These are phyloP conservation scores for Brachionus calyciflorus DNA, from an alignment of 1,140 invertebrate species.

Conservation along the genomic window DNA sequence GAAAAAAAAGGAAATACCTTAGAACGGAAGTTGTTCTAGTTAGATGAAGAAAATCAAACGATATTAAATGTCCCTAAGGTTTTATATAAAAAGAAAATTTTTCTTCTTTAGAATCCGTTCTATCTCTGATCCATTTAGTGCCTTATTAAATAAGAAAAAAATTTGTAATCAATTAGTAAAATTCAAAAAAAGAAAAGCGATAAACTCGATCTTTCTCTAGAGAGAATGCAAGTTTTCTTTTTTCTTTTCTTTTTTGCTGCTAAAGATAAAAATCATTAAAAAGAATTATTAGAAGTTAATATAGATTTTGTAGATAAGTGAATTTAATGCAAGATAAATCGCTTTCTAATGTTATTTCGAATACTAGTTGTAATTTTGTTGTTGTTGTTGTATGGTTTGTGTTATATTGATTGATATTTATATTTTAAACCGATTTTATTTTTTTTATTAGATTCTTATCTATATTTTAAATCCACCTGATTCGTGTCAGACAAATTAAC, in stretches of 20 bases:
- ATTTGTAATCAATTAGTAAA: conserved; percentile 35
- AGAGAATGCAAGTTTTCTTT: conserved; percentile 28
- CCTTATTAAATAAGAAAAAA: conserved; percentile 5
- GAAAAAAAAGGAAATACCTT: conserved; percentile 25
- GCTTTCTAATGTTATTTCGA: conserved; percentile 15
- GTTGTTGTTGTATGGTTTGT: conserved; percentile 30
- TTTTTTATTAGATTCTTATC: conserved; percentile 4
- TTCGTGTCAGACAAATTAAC: conserved; percentile 21
- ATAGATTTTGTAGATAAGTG: conserved; percentile 36
- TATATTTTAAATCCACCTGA: conserved; percentile 24
- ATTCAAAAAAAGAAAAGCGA: background rate
- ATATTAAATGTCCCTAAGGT: background rate
- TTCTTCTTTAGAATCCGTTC: background rate
- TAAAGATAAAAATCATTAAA: conserved; percentile 38
- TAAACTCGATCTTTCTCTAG: background rate
- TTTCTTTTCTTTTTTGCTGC: too few species aligned
- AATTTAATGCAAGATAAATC: conserved; percentile 40
- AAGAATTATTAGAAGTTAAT: conserved; percentile 3
- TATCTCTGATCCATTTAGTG: background rate
- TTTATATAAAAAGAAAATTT: too few species aligned
- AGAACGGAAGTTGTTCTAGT: conserved; percentile 36
- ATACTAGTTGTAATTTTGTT: background rate
- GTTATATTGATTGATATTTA: conserved; percentile 43
- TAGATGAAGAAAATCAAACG: conserved; percentile 11
- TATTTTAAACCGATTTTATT: conserved; percentile 22